Conservation (phyloP, 2,113 vertebrate species). For the Geococcyx californianus region DNA sequence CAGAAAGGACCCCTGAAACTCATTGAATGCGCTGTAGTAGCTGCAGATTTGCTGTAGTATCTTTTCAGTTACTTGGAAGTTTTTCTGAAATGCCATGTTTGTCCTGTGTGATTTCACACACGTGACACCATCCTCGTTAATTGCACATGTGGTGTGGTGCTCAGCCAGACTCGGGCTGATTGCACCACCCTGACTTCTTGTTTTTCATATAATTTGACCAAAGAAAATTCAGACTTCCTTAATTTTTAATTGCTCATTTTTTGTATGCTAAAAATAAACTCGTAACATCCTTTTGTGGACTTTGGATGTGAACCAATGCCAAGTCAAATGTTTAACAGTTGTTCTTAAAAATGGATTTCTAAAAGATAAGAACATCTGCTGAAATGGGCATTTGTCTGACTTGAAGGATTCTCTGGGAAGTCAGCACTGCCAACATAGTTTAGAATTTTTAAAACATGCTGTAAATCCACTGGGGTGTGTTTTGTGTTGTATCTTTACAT, state of each 20-base stretch:
- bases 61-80: background rate
- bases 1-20: background rate
- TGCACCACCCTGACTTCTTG: background rate
- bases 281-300: background rate
- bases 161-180: background rate
- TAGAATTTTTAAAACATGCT: background rate
- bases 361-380: background rate
- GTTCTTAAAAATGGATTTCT: background rate
- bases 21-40: background rate
- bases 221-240: background rate
- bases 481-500: background rate
- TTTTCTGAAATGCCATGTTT: background rate
- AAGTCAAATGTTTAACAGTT: background rate
- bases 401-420: background rate
- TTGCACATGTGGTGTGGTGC: background rate
- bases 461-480: background rate
- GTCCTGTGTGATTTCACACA: background rate
- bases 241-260: background rate
- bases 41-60: background rate
- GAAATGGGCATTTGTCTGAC: background rate
- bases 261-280: background rate
- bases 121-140: background rate
- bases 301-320: background rate
- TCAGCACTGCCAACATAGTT: background rate
- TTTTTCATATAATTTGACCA: background rate